Base-by-base conservation (phyloP, 37 sponge, comb jelly and placozoan genomes). In the Geodia barretti region DNA sequence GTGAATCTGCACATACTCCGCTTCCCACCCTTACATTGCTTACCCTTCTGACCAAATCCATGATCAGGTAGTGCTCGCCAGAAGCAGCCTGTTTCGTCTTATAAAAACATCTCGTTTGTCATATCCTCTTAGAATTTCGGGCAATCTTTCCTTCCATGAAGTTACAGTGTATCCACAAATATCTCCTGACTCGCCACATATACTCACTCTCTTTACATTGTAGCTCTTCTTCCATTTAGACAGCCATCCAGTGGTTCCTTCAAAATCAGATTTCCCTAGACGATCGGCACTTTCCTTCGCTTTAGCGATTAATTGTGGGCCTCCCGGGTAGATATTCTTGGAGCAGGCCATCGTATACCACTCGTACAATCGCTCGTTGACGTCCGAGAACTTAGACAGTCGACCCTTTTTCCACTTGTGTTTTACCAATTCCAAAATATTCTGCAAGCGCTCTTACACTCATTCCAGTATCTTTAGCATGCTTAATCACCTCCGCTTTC, bases 11-110 rank as follows among this genome's bases (percentile, higher is more conserved):
- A 25, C 73, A 88, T 88, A 26, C 38, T 54, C 36, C 77, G 76
- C 47, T 84, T 85, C 28, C 79, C 93, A 60, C 89, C 86, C 25
- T 82, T 68, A 40, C 94, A 89, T 60, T 89, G 42, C 39, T 79
- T 85, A 58, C 80, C 76, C 42, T 41, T 64, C 64, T 82, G 35
- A 8, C 81, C 83, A 82, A 93, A 83, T 26, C 87, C 80, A 33
- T 65, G 26, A 23, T 89, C 87, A 61, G 87, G 94, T 47, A 47
- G 54, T 17, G 54, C 54, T 14, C 54, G 41, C 82, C 75, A 89
- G 41, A 88, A 84, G 20, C 64, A 70, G 60, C 83, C 83, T 47
- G 73, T 85, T 78, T 78, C 66, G 11, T 47, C 14, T 47, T 14
- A 17, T 47, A 14, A 17, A 47, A 47, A 47, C 54, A 47, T 17